A percentile compares a stretch with the other conserved stretches of the same genome.
Evolutionary conservation across 1,140 invertebrate genomes (phyloP).

Genomic region (Berghia stephanieae): DNA sequence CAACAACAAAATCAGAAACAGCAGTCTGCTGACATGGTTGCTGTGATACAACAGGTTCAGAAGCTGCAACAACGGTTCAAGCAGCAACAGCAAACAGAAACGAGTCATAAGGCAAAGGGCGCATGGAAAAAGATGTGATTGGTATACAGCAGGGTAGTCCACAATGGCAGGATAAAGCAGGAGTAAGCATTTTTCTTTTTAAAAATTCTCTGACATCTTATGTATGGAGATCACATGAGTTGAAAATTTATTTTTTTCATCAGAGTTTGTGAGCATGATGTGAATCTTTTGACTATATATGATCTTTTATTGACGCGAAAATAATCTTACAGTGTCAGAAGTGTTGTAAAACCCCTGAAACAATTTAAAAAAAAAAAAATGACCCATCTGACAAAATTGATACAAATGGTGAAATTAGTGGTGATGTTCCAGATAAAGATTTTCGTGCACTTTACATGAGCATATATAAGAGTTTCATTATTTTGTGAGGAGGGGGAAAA

Average conservation of each 20-base stretch:
- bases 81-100: slow-evolving; percentile 33
- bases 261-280: neutral
- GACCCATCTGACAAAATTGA: too few species aligned
- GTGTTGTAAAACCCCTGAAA: too few species aligned
- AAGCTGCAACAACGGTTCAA: too few species aligned
- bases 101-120: slow-evolving; percentile 23
- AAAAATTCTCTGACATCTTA: neutral
- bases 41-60: slow-evolving; percentile 37
- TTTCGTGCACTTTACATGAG: too few species aligned
- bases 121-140: slow-evolving; percentile 26
- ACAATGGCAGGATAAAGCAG: slow-evolving; percentile 35
- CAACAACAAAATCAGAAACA: slow-evolving; percentile 33
- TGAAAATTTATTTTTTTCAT: neutral
- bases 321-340: too few species aligned
- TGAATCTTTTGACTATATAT: too few species aligned
- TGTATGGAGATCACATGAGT: neutral
- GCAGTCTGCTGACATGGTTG: slow-evolving; percentile 30
- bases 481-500: too few species aligned
- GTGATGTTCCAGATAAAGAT: too few species aligned
- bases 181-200: slow-evolving; percentile 16
- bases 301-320: too few species aligned
- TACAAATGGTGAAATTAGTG: too few species aligned
- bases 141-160: neutral
- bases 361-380: too few species aligned
- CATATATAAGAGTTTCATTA: too few species aligned